Conservation (phyloP, 2,797 vertebrate genomes). For the Poecilia picta region DNA sequence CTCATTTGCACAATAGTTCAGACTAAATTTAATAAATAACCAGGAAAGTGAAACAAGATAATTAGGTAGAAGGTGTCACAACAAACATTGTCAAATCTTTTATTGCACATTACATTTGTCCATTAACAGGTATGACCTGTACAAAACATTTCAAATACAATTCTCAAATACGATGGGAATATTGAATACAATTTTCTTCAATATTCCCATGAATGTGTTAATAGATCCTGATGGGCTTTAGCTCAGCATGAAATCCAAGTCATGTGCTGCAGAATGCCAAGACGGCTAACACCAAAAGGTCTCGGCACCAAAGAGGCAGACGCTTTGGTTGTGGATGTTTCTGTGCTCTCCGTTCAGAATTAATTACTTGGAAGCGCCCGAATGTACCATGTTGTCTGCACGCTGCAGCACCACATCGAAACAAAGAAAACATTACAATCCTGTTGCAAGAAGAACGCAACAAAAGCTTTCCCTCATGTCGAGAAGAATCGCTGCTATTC, state of each 20-base stretch:
- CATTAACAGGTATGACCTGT: background rate
- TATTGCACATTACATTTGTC: background rate
- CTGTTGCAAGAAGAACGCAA: background rate
- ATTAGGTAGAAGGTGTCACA: background rate
- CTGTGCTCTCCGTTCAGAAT: background rate
- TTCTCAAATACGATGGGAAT: background rate
- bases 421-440: background rate
- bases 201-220: slow-evolving; percentile 4
- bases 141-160: background rate
- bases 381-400: background rate
- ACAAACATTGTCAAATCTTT: background rate
- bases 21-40: background rate
- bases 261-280: slow-evolving; percentile 8
- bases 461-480: background rate
- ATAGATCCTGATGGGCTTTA: background rate
- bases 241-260: slow-evolving; percentile 24
- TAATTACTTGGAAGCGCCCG: background rate
- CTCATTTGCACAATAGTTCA: background rate
- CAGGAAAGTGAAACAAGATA: background rate
- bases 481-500: slow-evolving; percentile 7
- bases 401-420: background rate
- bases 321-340: slow-evolving; percentile 17
- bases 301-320: slow-evolving; percentile 12
- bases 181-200: background rate
- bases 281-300: background rate